Evolutionary conservation across 2,888 invertebrate species (phyloP).

Genomic region (Plagiodera versicolora): DNA sequence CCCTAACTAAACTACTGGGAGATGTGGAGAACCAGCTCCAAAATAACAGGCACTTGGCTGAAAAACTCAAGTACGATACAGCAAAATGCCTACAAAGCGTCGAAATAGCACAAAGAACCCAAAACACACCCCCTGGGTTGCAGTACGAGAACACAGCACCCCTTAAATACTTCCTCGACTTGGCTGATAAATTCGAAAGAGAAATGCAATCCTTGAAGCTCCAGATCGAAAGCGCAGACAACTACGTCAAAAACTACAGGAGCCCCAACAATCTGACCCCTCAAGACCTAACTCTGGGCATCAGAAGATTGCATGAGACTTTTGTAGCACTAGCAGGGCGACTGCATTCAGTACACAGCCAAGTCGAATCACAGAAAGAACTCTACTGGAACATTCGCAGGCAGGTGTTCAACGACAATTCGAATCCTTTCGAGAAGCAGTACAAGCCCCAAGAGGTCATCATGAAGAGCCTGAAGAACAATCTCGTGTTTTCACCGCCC

Average conservation of each 20-base stretch:
- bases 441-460: slow-evolving; percentile 22
- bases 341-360: slow-evolving; percentile 76
- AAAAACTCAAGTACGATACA: slow-evolving; percentile 72
- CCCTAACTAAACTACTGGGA: slow-evolving; percentile 61
- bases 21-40: slow-evolving; percentile 66
- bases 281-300: slow-evolving; percentile 76
- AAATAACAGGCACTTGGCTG: slow-evolving; percentile 62
- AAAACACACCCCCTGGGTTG: slow-evolving; percentile 73
- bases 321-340: slow-evolving; percentile 86
- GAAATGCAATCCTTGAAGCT: slow-evolving; percentile 69
- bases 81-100: slow-evolving; percentile 71
- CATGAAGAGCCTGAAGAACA: slow-evolving; percentile 39
- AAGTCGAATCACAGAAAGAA: slow-evolving; percentile 81
- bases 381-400: slow-evolving; percentile 80
- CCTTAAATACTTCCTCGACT: slow-evolving; percentile 68
- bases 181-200: slow-evolving; percentile 70
- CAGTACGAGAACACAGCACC: slow-evolving; percentile 78
- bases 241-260: slow-evolving; percentile 68
- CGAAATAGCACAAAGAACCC: slow-evolving; percentile 78
- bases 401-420: slow-evolving; percentile 74
- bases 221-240: slow-evolving; percentile 74
- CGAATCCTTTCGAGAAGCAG: slow-evolving; percentile 71
- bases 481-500: slow-evolving; percentile 47
- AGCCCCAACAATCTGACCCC: slow-evolving; percentile 67
- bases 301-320: slow-evolving; percentile 82